Percentiles rank a stretch among this genome's conserved stretches.
phyloP scores from a whole-genome alignment of 1,140 invertebrate species.

The Cotesia glomerata region DNA sequence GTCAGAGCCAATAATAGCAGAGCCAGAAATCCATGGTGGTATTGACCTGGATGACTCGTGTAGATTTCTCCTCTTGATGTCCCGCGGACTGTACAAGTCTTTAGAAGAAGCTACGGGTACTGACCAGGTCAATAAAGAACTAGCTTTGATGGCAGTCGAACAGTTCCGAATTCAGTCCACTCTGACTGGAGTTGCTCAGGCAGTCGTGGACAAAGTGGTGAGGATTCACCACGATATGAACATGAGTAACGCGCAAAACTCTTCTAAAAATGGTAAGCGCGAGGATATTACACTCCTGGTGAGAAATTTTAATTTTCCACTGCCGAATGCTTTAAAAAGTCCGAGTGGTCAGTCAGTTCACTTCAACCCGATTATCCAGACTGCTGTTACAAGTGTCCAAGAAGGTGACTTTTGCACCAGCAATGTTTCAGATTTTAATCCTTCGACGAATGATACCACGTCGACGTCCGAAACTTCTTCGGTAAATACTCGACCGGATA shows the following conservation, averaged over 20 bases:
- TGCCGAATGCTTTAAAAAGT: conserved; percentile 69
- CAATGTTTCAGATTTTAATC: conserved; percentile 46
- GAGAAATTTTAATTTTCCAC: conserved; percentile 83
- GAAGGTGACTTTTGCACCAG: conserved; percentile 44
- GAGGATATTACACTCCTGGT: conserved; percentile 87
- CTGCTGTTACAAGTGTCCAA: conserved; percentile 48
- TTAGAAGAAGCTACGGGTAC: conserved; percentile 81
- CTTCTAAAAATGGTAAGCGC: conserved; percentile 63
- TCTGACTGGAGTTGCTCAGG: conserved; percentile 83
- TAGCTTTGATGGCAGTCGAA: conserved; percentile 80
- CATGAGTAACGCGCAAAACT: conserved; percentile 67
- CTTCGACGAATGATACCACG: conserved; percentile 53
- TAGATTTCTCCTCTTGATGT: conserved; percentile 85
- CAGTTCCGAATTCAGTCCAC: conserved; percentile 84
- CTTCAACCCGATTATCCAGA: conserved; percentile 68
- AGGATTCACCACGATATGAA: conserved; percentile 83
- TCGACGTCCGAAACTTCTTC: conserved; percentile 62
- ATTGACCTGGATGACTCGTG: conserved; percentile 81
- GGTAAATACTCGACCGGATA: conserved; percentile 53
- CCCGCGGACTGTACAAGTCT: conserved; percentile 83
- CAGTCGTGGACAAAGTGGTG: conserved; percentile 85
- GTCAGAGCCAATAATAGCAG: conserved; percentile 81
- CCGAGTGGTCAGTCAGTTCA: conserved; percentile 63
- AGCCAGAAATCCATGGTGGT: conserved; percentile 82
- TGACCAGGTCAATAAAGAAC: conserved; percentile 80